Percentiles rank a stretch among this genome's conserved stretches.
phyloP scores from a whole-genome alignment of 2,888 invertebrate genomes.

The Xanthia icteritia region DNA sequence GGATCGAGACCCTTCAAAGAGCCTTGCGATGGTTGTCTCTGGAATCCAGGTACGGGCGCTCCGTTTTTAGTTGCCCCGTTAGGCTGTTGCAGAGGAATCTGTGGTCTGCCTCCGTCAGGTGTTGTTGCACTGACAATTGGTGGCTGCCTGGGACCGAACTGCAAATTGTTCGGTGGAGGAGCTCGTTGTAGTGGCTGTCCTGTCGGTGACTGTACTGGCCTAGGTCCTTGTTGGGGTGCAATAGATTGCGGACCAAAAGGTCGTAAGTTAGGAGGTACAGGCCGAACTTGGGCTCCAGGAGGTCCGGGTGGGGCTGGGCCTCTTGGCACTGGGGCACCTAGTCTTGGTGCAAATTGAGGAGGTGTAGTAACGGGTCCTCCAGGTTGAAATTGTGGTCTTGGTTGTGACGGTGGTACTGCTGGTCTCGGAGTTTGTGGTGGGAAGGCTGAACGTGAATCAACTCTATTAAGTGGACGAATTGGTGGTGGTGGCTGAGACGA shows the following conservation, averaged over 20 bases:
- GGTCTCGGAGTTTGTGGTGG: slow-evolving; percentile 80
- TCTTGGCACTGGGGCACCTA: slow-evolving; percentile 78
- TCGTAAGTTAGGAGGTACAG: slow-evolving; percentile 77
- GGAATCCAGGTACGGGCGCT: slow-evolving; percentile 70
- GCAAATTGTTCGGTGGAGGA: slow-evolving; percentile 86
- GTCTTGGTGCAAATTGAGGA: slow-evolving; percentile 81
- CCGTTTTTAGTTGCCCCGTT: slow-evolving; percentile 81
- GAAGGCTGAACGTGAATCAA: slow-evolving; percentile 84
- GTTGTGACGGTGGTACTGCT: slow-evolving; percentile 75
- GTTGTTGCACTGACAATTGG: slow-evolving; percentile 78
- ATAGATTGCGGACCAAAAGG: slow-evolving; percentile 84
- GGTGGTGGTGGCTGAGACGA: slow-evolving; percentile 77
- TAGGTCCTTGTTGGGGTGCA: slow-evolving; percentile 79
- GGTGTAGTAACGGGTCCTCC: slow-evolving; percentile 84
- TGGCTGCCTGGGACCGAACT: slow-evolving; percentile 88
- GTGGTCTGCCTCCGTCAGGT: slow-evolving; percentile 81
- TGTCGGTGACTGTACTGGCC: slow-evolving; percentile 78
- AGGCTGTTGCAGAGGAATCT: slow-evolving; percentile 70
- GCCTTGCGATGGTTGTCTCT: slow-evolving; percentile 86
- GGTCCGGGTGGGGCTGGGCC: slow-evolving; percentile 76
- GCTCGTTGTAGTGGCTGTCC: slow-evolving; percentile 82
- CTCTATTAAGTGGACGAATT: slow-evolving; percentile 82
- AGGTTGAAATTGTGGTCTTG: slow-evolving; percentile 86
- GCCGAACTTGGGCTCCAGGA: slow-evolving; percentile 78
- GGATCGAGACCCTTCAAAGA: slow-evolving; percentile 82